Conservation (phyloP, 2,113 vertebrate genomes). For the Scytalopus superciliaris region DNA sequence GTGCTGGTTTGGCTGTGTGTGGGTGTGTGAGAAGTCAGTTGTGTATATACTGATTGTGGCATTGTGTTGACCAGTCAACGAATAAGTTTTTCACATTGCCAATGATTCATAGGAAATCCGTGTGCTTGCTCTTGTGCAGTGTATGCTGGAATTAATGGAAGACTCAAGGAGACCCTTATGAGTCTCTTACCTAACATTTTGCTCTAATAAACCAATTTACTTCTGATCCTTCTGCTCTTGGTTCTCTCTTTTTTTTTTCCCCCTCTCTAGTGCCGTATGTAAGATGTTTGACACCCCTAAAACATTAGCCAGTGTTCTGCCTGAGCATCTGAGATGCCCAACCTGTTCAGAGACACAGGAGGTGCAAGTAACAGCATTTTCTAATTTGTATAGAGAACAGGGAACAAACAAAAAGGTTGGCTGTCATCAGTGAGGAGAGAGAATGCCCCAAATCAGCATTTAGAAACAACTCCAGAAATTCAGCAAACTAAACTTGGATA, state of each 20-base stretch:
- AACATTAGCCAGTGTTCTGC: background rate
- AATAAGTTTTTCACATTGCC: background rate
- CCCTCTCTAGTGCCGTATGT: background rate
- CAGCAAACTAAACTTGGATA: background rate
- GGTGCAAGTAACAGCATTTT: background rate
- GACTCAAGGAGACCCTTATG: background rate
- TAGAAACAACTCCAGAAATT: background rate
- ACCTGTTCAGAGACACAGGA: background rate
- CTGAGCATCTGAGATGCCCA: background rate
- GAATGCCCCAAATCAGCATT: background rate
- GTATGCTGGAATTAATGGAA: background rate
- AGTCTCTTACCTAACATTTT: background rate
- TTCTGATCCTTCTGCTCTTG: background rate
- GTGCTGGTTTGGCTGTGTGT: background rate
- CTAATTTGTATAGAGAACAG: background rate
- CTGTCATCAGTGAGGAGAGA: background rate
- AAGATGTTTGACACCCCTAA: fast-evolving
- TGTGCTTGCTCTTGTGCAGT: fast-evolving
- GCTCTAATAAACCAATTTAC: background rate
- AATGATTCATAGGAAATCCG: background rate
- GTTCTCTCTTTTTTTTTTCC: background rate
- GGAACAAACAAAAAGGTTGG: background rate
- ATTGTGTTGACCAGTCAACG: background rate
- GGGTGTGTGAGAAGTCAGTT: background rate
- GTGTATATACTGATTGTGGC: background rate